These are phyloP conservation scores for Ceuthmochares aereus DNA, from an alignment of 2,113 vertebrate species.

Conservation along the genomic window DNA sequence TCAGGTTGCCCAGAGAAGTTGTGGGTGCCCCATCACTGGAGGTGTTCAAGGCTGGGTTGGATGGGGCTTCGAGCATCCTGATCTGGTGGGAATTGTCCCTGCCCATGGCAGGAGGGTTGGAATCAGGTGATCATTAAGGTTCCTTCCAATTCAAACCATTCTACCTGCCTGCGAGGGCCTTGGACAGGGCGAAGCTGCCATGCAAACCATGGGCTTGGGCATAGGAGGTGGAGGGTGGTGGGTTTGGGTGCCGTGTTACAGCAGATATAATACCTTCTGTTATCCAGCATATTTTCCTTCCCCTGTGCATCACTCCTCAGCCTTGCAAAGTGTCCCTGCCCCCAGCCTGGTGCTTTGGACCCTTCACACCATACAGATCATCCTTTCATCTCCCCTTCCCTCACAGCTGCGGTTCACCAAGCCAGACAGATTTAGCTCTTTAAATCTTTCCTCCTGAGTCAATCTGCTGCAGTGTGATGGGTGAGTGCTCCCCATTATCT, in stretches of 20 bases:
- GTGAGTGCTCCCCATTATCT: background rate
- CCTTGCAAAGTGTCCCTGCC: background rate
- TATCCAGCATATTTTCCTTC: background rate
- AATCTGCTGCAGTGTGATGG: background rate
- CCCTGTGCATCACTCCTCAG: background rate
- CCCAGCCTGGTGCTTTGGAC: background rate
- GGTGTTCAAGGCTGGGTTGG: no score
- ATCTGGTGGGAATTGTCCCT: no score
- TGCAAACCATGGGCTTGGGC: background rate
- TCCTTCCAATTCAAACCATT: no score
- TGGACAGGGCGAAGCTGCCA: background rate
- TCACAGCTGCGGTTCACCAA: background rate
- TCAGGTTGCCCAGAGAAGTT: no score
- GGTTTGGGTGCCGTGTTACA: accelerated
- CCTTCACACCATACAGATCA: background rate
- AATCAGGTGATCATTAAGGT: no score
- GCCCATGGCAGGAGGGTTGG: no score
- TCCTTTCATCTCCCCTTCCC: background rate
- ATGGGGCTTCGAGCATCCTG: no score
- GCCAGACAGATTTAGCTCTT: background rate
- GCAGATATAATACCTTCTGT: accelerated
- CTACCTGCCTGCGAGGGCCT: background rate
- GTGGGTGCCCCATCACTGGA: no score
- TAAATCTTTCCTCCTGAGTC: background rate
- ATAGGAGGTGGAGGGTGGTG: background rate